Evolutionary conservation across 2,113 vertebrate genomes (phyloP), one percentile per base, ranked within the genome.

Genomic region (Pantherophis guttatus): DNA sequence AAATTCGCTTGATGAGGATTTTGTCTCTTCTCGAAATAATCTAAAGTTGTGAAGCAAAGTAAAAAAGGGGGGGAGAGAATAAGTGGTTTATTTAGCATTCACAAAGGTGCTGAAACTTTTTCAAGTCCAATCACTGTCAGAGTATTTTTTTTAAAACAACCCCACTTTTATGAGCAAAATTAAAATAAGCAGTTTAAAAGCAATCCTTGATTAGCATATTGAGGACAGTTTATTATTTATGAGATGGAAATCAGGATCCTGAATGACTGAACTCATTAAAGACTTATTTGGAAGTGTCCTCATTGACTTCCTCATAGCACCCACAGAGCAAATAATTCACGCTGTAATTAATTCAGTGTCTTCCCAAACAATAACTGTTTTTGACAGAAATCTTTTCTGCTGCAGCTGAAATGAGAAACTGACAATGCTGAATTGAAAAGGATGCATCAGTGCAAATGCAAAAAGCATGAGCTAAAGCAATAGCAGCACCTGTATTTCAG

Each of bases 201-300:
- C 91, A 97, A 96, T 89, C 54, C 93, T 94, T 92, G 96, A 97
- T 97, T 96, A 96, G 93, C 96, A 96, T 95, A 97, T 59, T 95
- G 95, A 96, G 92, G 93, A 93, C 39, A 93, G 92, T 94, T 97
- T 96, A 96, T 97, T 97, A 97, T 97, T 98, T 98, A 97, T 97
- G 97, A 97, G 97, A 97, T 97, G 95, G 96, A 97, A 98, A 98
- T 97, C 94, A 95, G 92, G 88, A 96, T 96, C 94, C 91, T 95
- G 93, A 94, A 96, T 96, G 97, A 97, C 95, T 97, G 96, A 97
- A 96, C 90, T 96, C 96, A 97, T 95, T 97, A 96, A 94, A 95
- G 92, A 94, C 94, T 81, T 94, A 93, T 89, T 95, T 94, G 96
- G 96, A 96, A 94, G 65, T 95, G 96, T 94, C 94, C 92, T 93